phyloP scores from a whole-genome alignment of 2,113 vertebrate species.

The Pheucticus melanocephalus region DNA sequence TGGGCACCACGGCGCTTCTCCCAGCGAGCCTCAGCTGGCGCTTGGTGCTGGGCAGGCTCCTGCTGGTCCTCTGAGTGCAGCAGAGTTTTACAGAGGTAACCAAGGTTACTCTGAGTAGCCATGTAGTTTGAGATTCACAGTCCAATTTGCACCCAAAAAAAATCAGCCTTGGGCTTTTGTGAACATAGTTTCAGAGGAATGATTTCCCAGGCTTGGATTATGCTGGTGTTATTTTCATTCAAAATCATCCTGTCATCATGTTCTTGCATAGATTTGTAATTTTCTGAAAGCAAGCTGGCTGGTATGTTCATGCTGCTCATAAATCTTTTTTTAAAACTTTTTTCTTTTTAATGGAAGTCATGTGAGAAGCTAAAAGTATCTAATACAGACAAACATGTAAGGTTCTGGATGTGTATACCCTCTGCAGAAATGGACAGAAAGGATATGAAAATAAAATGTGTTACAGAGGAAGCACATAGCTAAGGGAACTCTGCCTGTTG shows the following conservation, averaged over 20 bases:
- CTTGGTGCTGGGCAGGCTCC: not conserved
- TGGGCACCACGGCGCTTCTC: accelerated
- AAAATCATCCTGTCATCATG: slow-evolving; percentile 18
- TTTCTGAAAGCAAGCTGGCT: slow-evolving; percentile 38
- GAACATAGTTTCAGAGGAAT: not conserved
- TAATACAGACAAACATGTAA: not conserved
- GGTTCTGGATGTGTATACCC: not conserved
- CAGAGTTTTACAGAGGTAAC: not conserved
- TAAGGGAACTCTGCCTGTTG: not conserved
- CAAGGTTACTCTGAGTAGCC: not conserved
- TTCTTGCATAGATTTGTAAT: slow-evolving; percentile 10
- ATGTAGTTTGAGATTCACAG: not conserved
- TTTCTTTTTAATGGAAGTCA: not conserved
- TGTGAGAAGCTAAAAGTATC: not conserved
- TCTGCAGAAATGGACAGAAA: not conserved
- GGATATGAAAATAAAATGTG: not conserved
- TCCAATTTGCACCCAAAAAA: not conserved
- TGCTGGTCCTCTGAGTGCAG: not conserved
- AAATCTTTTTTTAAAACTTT: not conserved
- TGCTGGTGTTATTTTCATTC: slow-evolving; percentile 14
- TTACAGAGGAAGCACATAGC: not conserved
- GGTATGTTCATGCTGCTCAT: not conserved
- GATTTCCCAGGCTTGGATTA: not conserved
- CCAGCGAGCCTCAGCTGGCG: not conserved
- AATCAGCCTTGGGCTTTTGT: not conserved